Percentiles rank a stretch among this genome's conserved stretches.
phyloP scores from a whole-genome alignment of 64 coral and sea anemone genomes.

The Stichodactyla mertensii region DNA sequence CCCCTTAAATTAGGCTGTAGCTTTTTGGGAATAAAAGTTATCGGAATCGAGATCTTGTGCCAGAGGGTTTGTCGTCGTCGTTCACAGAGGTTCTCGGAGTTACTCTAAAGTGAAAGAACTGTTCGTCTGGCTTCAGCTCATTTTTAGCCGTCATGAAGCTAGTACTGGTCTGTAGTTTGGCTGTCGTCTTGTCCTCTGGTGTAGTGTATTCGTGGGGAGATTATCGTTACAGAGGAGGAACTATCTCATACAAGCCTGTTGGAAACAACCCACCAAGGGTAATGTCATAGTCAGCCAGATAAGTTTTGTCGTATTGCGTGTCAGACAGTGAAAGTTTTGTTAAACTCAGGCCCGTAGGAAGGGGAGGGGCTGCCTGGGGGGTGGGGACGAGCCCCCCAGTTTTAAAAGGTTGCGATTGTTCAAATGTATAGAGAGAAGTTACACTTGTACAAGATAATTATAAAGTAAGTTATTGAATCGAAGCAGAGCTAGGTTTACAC shows the following conservation, averaged over 20 bases:
- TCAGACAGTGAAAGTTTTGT: no score
- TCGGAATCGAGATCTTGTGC: neutral
- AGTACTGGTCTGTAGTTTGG: neutral
- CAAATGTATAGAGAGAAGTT: no score
- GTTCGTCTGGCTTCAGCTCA: neutral
- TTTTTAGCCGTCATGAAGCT: neutral
- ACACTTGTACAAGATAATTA: no score
- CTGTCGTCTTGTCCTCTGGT: neutral
- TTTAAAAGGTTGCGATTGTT: no score
- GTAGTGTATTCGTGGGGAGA: neutral
- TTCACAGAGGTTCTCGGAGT: neutral
- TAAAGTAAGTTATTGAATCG: no score
- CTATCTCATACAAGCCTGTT: neutral
- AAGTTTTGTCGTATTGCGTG: no score
- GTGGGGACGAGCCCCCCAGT: no score
- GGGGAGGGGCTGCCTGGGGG: no score
- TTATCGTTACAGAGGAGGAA: neutral
- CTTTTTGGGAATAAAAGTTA: neutral
- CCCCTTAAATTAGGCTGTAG: neutral
- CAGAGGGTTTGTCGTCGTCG: neutral
- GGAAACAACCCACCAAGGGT: neutral
- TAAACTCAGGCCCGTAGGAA: no score
- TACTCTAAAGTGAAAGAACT: neutral
- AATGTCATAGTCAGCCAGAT: neutral
- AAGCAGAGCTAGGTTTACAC: no score